These are phyloP conservation scores for Drosophila fulvimacula DNA, from an alignment of 2,888 invertebrate genomes.

Conservation along the genomic window DNA sequence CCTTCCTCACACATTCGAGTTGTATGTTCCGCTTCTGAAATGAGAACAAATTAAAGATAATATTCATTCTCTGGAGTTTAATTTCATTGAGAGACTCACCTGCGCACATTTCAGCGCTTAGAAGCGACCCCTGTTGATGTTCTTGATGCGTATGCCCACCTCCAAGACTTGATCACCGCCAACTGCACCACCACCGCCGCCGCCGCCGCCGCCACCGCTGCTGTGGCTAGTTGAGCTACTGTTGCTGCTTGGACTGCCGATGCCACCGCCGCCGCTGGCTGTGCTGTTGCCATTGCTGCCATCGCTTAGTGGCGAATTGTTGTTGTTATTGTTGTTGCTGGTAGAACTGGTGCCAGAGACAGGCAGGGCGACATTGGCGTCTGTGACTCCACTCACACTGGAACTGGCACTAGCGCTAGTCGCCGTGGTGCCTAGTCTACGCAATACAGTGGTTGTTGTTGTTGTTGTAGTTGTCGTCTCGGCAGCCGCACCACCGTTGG, in stretches of 20 bases:
- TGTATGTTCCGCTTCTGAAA: conserved; percentile 9
- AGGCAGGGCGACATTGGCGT: conserved; percentile 47
- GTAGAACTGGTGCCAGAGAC: conserved; percentile 26
- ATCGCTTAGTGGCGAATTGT: conserved; percentile 67
- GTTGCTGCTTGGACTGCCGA: conserved; percentile 49
- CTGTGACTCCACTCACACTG: conserved; percentile 27
- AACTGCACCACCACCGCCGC: conserved; percentile 8
- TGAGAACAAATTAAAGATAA: not conserved
- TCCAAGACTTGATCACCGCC: conserved; percentile 82
- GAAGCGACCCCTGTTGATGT: conserved; percentile 82
- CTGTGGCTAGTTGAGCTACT: conserved; percentile 46
- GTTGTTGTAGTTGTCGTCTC: conserved; percentile 71
- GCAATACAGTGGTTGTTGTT: conserved; percentile 67
- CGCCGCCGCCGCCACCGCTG: conserved; percentile 11
- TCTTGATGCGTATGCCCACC: conserved; percentile 84
- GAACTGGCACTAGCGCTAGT: conserved; percentile 50
- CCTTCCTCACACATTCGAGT: conserved; percentile 9
- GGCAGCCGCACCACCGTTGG: conserved; percentile 47
- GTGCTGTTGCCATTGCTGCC: conserved; percentile 67
- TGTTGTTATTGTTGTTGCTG: conserved; percentile 66
- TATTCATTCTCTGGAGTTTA: not conserved
- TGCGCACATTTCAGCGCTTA: conserved; percentile 35
- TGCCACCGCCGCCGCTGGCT: conserved; percentile 16
- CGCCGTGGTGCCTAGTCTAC: conserved; percentile 52
- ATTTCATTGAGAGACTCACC: conserved; percentile 8